Conservation (phyloP, 2,113 vertebrate species). For the Bos indicus region DNA sequence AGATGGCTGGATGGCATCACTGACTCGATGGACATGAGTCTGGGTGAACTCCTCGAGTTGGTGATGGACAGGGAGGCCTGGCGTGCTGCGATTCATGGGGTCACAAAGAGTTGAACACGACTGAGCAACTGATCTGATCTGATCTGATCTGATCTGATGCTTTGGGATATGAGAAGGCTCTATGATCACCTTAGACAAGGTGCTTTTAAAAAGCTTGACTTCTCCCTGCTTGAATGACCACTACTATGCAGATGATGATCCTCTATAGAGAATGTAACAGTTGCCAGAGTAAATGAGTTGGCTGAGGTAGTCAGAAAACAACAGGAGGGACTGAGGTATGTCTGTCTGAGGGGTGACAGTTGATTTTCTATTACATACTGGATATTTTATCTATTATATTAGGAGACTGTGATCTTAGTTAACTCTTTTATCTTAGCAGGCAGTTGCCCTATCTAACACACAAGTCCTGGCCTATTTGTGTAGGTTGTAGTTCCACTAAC, state of each 20-base stretch:
- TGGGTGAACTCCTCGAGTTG: no score
- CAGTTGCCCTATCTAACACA: background rate
- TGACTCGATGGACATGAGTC: no score
- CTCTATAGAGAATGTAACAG: background rate
- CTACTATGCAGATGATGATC: background rate
- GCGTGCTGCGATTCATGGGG: no score
- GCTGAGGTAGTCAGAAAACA: background rate
- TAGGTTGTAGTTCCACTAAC: background rate
- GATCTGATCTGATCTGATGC: background rate
- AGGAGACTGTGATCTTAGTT: background rate
- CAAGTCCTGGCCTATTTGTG: background rate
- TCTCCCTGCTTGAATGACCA: background rate
- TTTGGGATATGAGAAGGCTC: background rate
- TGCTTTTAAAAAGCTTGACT: background rate
- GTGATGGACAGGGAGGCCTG: no score
- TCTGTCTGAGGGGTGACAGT: background rate
- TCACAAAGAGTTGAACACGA: no score
- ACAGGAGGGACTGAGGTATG: background rate
- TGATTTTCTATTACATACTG: background rate
- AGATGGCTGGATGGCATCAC: no score
- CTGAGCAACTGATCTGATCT: no score
- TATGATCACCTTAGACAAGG: background rate
- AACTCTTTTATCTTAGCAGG: background rate
- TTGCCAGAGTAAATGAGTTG: background rate
- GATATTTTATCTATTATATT: background rate